Conservation (phyloP, 2,797 vertebrate species). For the Sus cebifrons region DNA sequence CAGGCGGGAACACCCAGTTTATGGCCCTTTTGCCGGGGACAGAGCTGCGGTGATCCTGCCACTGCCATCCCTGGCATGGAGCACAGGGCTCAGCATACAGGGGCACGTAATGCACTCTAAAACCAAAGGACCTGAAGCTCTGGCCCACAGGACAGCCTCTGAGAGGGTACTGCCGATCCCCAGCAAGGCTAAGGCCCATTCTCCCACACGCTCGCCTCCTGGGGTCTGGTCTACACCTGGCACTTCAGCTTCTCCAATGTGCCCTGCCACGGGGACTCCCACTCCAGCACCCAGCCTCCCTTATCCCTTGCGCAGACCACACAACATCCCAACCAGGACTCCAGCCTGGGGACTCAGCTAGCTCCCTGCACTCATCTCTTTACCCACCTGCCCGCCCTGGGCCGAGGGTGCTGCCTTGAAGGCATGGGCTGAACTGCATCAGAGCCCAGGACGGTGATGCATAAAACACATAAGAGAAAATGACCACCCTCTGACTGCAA, state of each 20-base stretch:
- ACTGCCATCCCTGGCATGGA: accelerated
- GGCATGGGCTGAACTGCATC: neutral
- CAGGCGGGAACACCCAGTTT: neutral
- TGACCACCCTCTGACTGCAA: too few relatives aligned
- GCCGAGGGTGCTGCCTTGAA: accelerated
- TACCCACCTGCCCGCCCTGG: neutral
- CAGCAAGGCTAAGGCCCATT: neutral
- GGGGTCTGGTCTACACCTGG: neutral
- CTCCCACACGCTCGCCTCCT: neutral
- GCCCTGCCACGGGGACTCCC: neutral
- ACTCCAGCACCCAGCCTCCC: neutral
- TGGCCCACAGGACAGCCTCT: neutral
- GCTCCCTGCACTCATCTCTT: neutral
- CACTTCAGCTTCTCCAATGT: neutral
- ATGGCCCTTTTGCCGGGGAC: neutral
- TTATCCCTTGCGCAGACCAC: accelerated
- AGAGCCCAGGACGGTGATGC: neutral
- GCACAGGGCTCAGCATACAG: accelerated
- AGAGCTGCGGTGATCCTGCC: accelerated
- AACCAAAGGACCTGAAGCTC: accelerated
- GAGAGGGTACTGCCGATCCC: accelerated
- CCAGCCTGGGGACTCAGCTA: neutral
- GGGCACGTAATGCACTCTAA: accelerated
- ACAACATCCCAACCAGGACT: neutral
- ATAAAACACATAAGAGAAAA: neutral